Evolutionary conservation across 1,140 invertebrate genomes (phyloP).

Genomic region (Apis florea): DNA sequence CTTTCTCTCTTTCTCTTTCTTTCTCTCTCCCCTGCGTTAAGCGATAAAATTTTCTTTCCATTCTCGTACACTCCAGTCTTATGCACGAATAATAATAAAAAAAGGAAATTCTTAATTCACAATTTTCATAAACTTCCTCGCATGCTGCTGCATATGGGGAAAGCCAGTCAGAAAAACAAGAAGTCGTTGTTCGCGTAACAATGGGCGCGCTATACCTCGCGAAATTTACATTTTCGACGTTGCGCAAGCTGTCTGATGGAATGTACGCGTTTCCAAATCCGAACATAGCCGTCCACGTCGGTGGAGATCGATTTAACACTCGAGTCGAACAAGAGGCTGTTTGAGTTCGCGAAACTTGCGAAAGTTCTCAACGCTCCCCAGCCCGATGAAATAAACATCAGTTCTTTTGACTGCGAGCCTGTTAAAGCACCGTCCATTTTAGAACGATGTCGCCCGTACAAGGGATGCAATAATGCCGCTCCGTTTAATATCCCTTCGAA

Average conservation of each 20-base stretch:
- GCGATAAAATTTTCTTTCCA: too few species aligned
- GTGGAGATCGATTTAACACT: conserved; percentile 46
- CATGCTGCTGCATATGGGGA: too few species aligned
- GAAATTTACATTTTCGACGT: conserved; percentile 37
- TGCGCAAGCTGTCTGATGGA: conserved; percentile 5
- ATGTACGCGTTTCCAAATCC: conserved; percentile 15
- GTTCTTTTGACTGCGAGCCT: conserved; percentile 24
- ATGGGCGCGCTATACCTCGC: not conserved
- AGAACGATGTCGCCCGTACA: not conserved
- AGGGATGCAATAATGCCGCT: not conserved
- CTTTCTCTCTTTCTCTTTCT: too few species aligned
- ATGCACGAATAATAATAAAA: too few species aligned
- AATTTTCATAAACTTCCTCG: not conserved
- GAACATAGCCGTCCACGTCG: not conserved
- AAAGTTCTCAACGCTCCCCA: conserved; percentile 26
- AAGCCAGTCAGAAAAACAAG: not conserved
- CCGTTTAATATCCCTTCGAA: not conserved
- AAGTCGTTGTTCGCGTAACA: not conserved
- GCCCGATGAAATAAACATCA: conserved; percentile 44
- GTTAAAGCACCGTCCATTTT: conserved; percentile 17
- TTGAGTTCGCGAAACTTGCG: conserved; percentile 37
- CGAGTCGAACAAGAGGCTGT: conserved; percentile 43
- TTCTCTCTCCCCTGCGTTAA: too few species aligned
- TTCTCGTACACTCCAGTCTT: too few species aligned
- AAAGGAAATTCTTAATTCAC: too few species aligned